A percentile compares a stretch with the other conserved stretches of the same genome.
Conservation (phyloP, 2,888 invertebrate species). For the Xylophagus ater region DNA sequence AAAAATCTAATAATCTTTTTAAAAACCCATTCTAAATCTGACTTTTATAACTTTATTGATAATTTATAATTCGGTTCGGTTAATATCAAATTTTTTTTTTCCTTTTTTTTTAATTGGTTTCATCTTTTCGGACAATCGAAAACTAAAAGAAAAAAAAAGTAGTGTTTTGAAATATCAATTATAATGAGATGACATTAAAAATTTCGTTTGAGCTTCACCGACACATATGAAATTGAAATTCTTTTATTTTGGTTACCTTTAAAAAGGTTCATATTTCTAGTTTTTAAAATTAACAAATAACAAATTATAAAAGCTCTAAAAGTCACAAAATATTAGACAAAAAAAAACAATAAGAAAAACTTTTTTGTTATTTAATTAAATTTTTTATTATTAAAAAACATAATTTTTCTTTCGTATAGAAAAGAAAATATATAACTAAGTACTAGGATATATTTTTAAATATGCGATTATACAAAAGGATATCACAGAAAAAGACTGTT, state of each 20-base stretch:
- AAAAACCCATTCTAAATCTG: constrained; percentile 7
- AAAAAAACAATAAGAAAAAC: too few relatives aligned
- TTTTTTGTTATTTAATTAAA: too few relatives aligned
- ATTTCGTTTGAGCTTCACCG: constrained; percentile 2
- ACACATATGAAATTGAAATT: neutral
- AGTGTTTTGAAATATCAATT: constrained; percentile 4
- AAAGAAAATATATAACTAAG: too few relatives aligned
- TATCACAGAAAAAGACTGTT: too few relatives aligned
- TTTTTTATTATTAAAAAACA: too few relatives aligned
- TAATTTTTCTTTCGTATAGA: too few relatives aligned
- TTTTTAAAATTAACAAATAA: neutral
- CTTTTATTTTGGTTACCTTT: neutral
- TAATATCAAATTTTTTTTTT: neutral
- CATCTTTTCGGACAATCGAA: neutral
- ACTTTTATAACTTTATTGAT: constrained; percentile 12
- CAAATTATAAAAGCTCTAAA: constrained; percentile 5
- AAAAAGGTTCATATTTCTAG: neutral
- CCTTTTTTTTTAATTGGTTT: neutral
- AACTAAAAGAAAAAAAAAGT: neutral
- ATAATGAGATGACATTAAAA: neutral
- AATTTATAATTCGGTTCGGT: constrained; percentile 7
- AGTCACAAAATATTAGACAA: too few relatives aligned
- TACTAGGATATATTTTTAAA: too few relatives aligned
- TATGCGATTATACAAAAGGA: too few relatives aligned
- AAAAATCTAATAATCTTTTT: constrained; percentile 8